Conservation (phyloP, 2,113 vertebrate genomes). For the Microcebus tavaratra region DNA sequence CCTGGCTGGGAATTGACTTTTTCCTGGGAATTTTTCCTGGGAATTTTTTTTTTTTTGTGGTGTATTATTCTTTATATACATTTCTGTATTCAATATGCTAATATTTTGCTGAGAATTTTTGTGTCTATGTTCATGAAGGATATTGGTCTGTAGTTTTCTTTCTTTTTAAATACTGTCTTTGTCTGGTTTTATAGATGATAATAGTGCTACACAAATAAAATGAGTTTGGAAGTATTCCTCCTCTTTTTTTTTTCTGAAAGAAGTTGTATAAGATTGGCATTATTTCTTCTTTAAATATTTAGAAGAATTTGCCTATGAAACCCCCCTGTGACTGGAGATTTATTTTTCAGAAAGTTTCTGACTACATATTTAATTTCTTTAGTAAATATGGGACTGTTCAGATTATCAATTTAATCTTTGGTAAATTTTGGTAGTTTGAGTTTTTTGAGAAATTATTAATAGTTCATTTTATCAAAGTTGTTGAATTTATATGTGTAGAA, state of each 20-base stretch:
- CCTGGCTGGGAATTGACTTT: too few relatives aligned
- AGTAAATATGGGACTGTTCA: not conserved
- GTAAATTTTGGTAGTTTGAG: not conserved
- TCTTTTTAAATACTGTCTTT: not conserved
- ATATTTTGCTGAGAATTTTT: slow-evolving; percentile 18
- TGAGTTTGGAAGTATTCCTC: not conserved
- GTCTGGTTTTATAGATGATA: not conserved
- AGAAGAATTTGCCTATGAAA: not conserved
- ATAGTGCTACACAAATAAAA: not conserved
- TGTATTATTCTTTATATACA: not conserved
- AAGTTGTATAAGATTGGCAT: not conserved
- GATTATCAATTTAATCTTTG: not conserved
- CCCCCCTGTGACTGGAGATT: not conserved
- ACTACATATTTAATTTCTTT: not conserved
- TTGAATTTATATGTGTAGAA: not conserved
- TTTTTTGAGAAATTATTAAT: not conserved
- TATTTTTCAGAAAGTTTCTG: not conserved
- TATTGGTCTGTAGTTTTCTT: not conserved
- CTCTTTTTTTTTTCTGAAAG: not conserved
- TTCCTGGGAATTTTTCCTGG: too few relatives aligned
- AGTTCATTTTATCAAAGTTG: not conserved
- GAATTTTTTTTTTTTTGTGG: not conserved
- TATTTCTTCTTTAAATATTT: not conserved
- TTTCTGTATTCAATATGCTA: not conserved
- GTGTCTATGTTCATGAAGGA: not conserved